phyloP scores from a whole-genome alignment of 2,797 vertebrate species.

The Syngnathus rostellatus region DNA sequence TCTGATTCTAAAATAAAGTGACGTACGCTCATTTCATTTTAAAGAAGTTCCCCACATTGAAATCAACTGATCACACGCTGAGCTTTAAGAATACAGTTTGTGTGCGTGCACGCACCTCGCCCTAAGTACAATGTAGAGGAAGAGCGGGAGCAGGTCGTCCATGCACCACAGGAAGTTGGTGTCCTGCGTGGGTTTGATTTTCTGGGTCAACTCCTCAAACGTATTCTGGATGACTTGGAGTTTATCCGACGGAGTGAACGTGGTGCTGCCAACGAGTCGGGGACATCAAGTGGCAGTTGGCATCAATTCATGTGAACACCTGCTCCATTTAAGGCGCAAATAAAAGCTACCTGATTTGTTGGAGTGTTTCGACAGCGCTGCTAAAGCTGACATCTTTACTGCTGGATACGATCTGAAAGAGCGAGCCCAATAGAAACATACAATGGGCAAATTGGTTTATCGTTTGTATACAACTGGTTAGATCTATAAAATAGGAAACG shows the following conservation, averaged over 20 bases:
- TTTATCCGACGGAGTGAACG: constrained; percentile 92
- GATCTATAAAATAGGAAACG: too few species aligned
- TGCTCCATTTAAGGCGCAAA: neutral
- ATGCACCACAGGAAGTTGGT: constrained; percentile 90
- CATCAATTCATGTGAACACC: neutral
- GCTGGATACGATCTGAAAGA: constrained; percentile 76
- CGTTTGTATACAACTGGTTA: too few species aligned
- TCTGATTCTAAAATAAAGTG: constrained; percentile 72
- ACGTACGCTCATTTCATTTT: too few species aligned
- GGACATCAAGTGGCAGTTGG: neutral
- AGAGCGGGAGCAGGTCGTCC: constrained; percentile 95
- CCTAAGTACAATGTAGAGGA: constrained; percentile 92
- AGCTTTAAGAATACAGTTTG: neutral
- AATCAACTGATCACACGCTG: neutral
- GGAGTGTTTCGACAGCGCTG: constrained; percentile 88
- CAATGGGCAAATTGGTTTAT: too few species aligned
- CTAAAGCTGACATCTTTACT: constrained; percentile 88
- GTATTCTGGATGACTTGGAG: constrained; percentile 89
- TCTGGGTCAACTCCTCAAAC: constrained; percentile 92
- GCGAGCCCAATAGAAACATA: too few species aligned
- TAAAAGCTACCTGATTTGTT: constrained; percentile 84
- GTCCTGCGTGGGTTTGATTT: constrained; percentile 75
- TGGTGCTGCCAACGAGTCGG: constrained; percentile 69
- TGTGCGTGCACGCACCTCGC: constrained; percentile 71
- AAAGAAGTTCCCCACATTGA: neutral